Evolutionary conservation across 1,140 invertebrate genomes (phyloP).

Genomic region (Drosophila albomicans): DNA sequence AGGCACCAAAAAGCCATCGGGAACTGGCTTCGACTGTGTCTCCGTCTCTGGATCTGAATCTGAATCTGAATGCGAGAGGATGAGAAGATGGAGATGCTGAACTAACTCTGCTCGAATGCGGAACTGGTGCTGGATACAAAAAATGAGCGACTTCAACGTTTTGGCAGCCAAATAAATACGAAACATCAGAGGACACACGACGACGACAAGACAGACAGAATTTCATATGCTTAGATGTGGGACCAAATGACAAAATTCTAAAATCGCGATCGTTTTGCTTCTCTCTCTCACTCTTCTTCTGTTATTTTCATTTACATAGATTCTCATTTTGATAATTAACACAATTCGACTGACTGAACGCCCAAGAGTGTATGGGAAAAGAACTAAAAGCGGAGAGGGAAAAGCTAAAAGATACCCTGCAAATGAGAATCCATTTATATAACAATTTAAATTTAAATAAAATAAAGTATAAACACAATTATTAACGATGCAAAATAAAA

Average conservation of each 20-base stretch:
- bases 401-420: neutral
- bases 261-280: slow-evolving; percentile 2
- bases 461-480: too few relatives aligned
- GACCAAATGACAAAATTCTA: slow-evolving; percentile 28
- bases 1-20: neutral
- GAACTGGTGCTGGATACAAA: slow-evolving; percentile 64
- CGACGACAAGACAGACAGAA: neutral
- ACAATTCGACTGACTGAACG: slow-evolving; percentile 1
- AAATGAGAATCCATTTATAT: neutral
- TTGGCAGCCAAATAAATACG: slow-evolving; percentile 74
- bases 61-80: slow-evolving; percentile 3
- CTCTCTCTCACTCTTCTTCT: neutral
- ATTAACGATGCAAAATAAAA: too few relatives aligned
- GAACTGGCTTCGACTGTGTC: slow-evolving; percentile 26
- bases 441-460: too few relatives aligned
- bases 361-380: neutral
- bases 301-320: slow-evolving; percentile 10
- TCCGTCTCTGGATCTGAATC: slow-evolving; percentile 10
- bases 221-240: slow-evolving; percentile 40
- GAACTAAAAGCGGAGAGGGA: neutral
- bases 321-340: slow-evolving; percentile 18
- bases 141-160: slow-evolving; percentile 71
- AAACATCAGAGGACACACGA: slow-evolving; percentile 46
- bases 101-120: slow-evolving; percentile 57
- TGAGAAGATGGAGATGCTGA: slow-evolving; percentile 41